phyloP scores from a whole-genome alignment of 2,113 vertebrate species.

The Zapornia atra region DNA sequence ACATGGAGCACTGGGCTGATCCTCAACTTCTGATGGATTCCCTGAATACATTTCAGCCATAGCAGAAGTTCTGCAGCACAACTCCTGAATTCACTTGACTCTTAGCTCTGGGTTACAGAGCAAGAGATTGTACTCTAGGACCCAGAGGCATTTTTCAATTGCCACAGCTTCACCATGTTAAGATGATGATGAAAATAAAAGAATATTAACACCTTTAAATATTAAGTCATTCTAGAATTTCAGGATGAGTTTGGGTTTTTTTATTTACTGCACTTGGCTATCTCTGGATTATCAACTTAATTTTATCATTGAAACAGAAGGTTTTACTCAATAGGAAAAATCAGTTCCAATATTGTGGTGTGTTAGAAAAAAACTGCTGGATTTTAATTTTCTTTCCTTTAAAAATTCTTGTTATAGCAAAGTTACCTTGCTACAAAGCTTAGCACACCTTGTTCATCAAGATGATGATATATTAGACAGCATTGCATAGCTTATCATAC shows the following conservation, averaged over 20 bases:
- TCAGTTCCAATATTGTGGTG: not conserved
- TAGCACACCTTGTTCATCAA: constrained; percentile 4
- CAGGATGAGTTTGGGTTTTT: too few species aligned
- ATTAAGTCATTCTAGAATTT: not conserved
- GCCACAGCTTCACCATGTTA: not conserved
- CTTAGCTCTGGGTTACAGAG: not conserved
- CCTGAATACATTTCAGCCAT: not conserved
- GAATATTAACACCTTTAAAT: not conserved
- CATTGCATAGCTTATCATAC: not conserved
- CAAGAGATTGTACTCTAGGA: not conserved
- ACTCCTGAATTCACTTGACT: not conserved
- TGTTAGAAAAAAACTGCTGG: not conserved
- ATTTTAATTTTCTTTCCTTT: not conserved
- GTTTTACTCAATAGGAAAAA: not conserved
- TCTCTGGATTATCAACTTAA: not conserved
- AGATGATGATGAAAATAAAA: not conserved
- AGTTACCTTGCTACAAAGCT: not conserved
- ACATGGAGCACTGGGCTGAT: not conserved
- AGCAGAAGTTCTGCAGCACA: not conserved
- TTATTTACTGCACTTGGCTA: not conserved
- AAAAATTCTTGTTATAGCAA: not conserved
- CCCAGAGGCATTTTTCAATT: not conserved
- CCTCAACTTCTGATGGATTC: not conserved
- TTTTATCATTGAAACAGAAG: constrained; percentile 11
- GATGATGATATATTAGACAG: not conserved